Evolutionary conservation across 1,140 invertebrate species (phyloP), one percentile per base, ranked within the genome.

Genomic region (Colletes gigas): DNA sequence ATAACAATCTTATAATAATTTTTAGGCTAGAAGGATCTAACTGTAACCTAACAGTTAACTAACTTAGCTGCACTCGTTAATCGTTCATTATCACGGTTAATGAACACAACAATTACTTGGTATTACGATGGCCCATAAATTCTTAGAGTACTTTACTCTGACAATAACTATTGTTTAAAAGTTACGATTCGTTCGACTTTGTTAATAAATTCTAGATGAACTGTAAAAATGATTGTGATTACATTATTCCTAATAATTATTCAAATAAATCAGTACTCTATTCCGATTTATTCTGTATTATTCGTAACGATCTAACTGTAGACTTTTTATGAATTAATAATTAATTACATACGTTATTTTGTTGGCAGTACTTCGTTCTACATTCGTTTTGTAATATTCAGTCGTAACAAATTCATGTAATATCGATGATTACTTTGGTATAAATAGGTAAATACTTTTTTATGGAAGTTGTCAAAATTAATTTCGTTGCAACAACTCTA

Each of bases 1-100:
- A 62, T 78, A 78, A 78, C 77, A 70, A 79, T 73, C 21, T 65
- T 73, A 79, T 73, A 79, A 79, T 73, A 65, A 14, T 55, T 62
- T 79, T 65, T 66, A 79, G n/a, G 59, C 50, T 78, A 78, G 57
- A 55, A 55, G 19, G 21, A 41, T 21, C 76, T 70, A 78, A 52
- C 21, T 52, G 47, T 10, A 69, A 78, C n/a, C 67, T 71, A 77
- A 70, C 44, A 67, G 69, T 77, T 21, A 4, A 68, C 0, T 76
- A 67, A 41, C 57, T 50, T 54, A 60, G 19, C 54, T 78, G 44
- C 17, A 59, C 19, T 47, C 4, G 44, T 47, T n/a, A 21, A 52
- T 63, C 30, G 21, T 52, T 74, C 17, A 52, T 4, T 17, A 14
- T 10, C 10, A 7, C 21, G 15, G 6, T 59, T 59, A 71, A 71